phyloP scores from a whole-genome alignment of 2,113 vertebrate species.

The Ciconia boyciana region DNA sequence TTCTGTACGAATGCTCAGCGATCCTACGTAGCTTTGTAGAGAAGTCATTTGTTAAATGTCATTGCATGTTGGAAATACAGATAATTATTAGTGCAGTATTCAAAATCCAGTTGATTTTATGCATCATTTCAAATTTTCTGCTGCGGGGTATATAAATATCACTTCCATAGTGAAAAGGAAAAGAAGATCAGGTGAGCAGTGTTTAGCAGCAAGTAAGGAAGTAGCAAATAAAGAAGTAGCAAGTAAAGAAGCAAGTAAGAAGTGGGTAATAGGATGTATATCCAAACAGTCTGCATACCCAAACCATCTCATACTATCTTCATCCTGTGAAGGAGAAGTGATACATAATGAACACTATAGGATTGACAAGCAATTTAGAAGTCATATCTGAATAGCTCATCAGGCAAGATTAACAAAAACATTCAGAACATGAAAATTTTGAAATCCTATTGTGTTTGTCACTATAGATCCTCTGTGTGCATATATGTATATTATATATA shows the following conservation, averaged over 20 bases:
- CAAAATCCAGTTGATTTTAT: neutral
- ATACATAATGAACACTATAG: neutral
- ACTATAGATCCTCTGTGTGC: neutral
- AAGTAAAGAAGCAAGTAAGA: neutral
- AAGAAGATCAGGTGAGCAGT: neutral
- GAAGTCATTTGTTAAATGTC: neutral
- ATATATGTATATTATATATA: neutral
- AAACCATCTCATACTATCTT: neutral
- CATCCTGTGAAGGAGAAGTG: neutral
- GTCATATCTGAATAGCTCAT: neutral
- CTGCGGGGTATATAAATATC: neutral
- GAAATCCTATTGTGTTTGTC: neutral
- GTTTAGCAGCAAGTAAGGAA: neutral
- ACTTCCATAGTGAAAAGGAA: neutral
- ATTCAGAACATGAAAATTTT: neutral
- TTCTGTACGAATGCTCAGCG: neutral
- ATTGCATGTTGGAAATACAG: neutral
- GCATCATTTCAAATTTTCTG: neutral
- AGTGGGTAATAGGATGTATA: neutral
- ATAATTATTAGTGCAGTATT: neutral
- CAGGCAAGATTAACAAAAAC: neutral
- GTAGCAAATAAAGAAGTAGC: neutral
- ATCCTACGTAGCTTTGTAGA: neutral
- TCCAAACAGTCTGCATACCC: neutral
- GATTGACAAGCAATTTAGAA: neutral